Conservation (phyloP, 2,888 invertebrate species). For the Disparrhopalites patrizii region DNA sequence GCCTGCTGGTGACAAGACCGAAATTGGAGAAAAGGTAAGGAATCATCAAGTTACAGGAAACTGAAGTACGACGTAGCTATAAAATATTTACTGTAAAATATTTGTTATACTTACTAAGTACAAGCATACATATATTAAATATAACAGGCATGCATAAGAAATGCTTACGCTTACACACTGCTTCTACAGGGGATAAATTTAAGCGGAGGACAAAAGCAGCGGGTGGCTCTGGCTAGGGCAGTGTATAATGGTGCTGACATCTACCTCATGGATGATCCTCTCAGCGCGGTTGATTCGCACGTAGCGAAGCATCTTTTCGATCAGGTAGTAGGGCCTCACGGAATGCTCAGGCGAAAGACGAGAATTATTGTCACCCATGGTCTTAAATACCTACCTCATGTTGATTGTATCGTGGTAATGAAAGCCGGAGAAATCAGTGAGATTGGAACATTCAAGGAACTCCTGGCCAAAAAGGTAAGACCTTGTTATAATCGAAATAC, state of each 20-base stretch:
- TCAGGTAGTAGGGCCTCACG: constrained; percentile 77
- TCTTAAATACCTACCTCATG: constrained; percentile 84
- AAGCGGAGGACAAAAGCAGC: too few relatives aligned
- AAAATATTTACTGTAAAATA: too few relatives aligned
- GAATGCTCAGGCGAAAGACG: constrained; percentile 68
- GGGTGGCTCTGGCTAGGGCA: constrained; percentile 69
- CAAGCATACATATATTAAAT: too few relatives aligned
- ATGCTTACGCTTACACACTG: too few relatives aligned
- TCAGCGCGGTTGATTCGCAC: constrained; percentile 62
- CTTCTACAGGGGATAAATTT: constrained; percentile 21
- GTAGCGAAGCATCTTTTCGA: constrained; percentile 98
- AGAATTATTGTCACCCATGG: constrained; percentile 92
- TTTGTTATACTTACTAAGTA: too few relatives aligned
- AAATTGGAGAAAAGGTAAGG: constrained; percentile 88
- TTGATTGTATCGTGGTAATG: constrained; percentile 85
- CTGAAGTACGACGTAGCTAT: too few relatives aligned
- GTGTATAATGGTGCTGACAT: constrained; percentile 54
- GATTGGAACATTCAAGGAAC: constrained; percentile 80
- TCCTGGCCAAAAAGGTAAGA: constrained; percentile 78
- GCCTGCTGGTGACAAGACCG: constrained; percentile 93
- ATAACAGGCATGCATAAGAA: too few relatives aligned
- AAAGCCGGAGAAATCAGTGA: constrained; percentile 83
- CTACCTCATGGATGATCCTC: constrained; percentile 59
- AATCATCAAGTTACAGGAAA: too few relatives aligned
- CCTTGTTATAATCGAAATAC: constrained; percentile 54